A percentile compares a stretch with the other conserved stretches of the same genome.
Conservation (phyloP, 1,140 invertebrate genomes). For the Nomia melanderi region DNA sequence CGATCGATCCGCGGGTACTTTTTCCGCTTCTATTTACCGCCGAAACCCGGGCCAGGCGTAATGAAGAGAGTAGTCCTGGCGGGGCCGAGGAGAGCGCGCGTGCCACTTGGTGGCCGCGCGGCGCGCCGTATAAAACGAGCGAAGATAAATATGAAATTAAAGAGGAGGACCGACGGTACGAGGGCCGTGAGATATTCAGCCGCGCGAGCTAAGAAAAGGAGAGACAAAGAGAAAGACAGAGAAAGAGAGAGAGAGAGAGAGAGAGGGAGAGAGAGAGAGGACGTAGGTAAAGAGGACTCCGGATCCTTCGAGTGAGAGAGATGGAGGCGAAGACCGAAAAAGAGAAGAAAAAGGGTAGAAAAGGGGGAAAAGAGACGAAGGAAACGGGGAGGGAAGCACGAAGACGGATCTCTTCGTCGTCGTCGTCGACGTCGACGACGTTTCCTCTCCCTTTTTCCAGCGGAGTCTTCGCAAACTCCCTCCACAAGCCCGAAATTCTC, state of each 20-base stretch:
- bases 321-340: not conserved
- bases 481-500: conserved; percentile 64
- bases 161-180: not conserved
- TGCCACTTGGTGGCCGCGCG: conserved; percentile 37
- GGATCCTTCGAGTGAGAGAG: not conserved
- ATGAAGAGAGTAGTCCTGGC: not conserved
- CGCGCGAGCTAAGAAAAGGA: not conserved
- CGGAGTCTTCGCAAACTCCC: conserved; percentile 39
- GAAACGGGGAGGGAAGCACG: not conserved
- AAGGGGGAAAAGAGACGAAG: no score
- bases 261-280: not conserved
- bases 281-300: not conserved
- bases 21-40: conserved; percentile 5
- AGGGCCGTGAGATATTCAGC: no score
- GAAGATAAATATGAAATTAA: conserved; percentile 39
- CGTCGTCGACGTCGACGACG: not conserved
- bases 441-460: not conserved
- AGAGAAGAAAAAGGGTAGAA: no score
- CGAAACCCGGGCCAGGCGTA: not conserved
- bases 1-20: not conserved
- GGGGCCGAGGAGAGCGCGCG: conserved; percentile 7
- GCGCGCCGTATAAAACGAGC: not conserved
- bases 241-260: not conserved
- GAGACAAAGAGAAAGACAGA: no score
- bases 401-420: conserved; percentile 39